These are phyloP conservation scores for Oncorhynchus keta DNA, from an alignment of 2,113 vertebrate genomes.

Conservation along the genomic window DNA sequence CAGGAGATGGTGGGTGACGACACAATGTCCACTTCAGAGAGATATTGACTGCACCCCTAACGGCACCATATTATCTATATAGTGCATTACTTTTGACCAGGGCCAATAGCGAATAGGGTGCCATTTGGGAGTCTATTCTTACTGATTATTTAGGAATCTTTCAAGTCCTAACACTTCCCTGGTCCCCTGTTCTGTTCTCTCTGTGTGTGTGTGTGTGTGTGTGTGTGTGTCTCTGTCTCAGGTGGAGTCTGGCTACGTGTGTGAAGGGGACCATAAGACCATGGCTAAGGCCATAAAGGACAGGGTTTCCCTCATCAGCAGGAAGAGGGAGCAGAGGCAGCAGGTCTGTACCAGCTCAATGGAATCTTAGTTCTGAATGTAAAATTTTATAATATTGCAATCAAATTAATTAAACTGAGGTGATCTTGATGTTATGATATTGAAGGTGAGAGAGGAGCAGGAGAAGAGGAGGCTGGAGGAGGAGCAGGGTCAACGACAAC, in stretches of 20 bases:
- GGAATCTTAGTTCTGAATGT: not conserved
- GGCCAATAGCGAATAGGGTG: too few relatives aligned
- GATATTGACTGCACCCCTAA: too few relatives aligned
- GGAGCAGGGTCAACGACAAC: constrained; percentile 51
- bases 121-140: too few relatives aligned
- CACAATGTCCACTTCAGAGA: too few relatives aligned
- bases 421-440: constrained; percentile 1
- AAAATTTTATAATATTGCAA: not conserved
- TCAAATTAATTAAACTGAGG: not conserved
- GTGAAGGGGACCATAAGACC: constrained; percentile 96
- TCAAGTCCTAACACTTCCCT: not conserved
- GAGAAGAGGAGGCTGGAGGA: constrained; percentile 88
- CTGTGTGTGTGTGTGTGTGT: too few relatives aligned
- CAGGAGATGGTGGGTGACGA: constrained; percentile 90
- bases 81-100: too few relatives aligned
- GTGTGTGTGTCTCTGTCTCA: constrained; percentile 42
- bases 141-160: not conserved
- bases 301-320: constrained; percentile 91
- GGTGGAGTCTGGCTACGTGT: constrained; percentile 97
- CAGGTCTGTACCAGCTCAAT: constrained; percentile 60
- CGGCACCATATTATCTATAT: too few relatives aligned
- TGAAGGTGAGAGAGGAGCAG: constrained; percentile 84
- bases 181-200: not conserved
- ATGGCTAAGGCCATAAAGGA: constrained; percentile 99
- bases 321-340: constrained; percentile 92